Conservation (phyloP, 2,113 vertebrate genomes). For the Labeo catla region DNA sequence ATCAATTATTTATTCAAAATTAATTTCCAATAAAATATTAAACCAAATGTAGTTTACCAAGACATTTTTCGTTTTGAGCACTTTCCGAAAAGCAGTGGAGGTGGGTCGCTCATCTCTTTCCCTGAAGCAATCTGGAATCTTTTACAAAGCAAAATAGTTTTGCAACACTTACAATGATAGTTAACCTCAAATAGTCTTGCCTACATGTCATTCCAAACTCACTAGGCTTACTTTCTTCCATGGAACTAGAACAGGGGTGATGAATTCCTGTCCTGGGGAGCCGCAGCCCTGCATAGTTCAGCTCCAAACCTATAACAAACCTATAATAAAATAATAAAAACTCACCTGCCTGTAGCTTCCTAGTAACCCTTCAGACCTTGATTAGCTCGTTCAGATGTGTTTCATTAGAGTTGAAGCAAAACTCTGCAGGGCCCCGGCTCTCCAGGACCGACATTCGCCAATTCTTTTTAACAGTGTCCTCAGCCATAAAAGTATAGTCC, state of each 20-base stretch:
- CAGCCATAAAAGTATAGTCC: too few relatives aligned
- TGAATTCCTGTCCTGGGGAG: too few relatives aligned
- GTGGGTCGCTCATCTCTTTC: conserved; percentile 43
- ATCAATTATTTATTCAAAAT: background rate
- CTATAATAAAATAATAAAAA: too few relatives aligned
- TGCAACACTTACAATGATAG: background rate
- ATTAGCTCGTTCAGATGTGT: too few relatives aligned
- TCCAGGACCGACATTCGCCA: too few relatives aligned
- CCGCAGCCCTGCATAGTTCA: too few relatives aligned
- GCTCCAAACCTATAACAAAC: too few relatives aligned
- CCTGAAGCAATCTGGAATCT: conserved; percentile 71
- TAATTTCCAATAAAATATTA: background rate
- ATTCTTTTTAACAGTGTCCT: too few relatives aligned
- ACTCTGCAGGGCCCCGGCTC: too few relatives aligned
- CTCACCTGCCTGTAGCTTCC: too few relatives aligned
- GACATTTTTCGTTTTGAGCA: conserved; percentile 58
- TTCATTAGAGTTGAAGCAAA: too few relatives aligned
- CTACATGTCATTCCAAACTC: background rate
- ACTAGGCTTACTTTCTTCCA: background rate
- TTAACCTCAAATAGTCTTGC: background rate
- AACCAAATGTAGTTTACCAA: conserved; percentile 63
- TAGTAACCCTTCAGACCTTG: too few relatives aligned
- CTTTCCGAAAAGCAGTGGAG: conserved; percentile 54
- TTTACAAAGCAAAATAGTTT: conserved; percentile 3
- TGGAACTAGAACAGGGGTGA: background rate